A percentile compares a stretch with the other conserved stretches of the same genome.
These are phyloP conservation scores for Gnathonemus longibarbis DNA, from an alignment of 2,113 vertebrate genomes.

Conservation along the genomic window DNA sequence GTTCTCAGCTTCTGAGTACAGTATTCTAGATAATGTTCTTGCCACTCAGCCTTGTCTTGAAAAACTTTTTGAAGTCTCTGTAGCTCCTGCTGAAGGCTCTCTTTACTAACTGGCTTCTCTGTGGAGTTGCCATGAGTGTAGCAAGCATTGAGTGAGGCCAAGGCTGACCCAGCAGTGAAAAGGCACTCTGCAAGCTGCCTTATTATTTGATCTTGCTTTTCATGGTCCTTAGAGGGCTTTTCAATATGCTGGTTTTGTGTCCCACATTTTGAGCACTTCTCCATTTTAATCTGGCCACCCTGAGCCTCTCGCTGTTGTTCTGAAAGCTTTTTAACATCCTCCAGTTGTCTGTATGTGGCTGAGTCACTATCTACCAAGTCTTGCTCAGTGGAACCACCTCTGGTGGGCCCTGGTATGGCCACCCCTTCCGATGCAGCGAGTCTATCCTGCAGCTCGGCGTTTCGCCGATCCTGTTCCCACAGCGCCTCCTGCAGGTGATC, in stretches of 20 bases:
- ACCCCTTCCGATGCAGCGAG: constrained; percentile 40
- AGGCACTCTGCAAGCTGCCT: constrained; percentile 48
- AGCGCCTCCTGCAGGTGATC: constrained; percentile 50
- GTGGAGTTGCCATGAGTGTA: constrained; percentile 27
- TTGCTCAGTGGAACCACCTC: not conserved
- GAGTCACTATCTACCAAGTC: constrained; percentile 7
- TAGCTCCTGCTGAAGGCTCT: constrained; percentile 45
- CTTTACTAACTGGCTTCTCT: constrained; percentile 1
- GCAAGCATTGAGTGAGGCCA: constrained; percentile 49
- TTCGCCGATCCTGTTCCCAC: constrained; percentile 47
- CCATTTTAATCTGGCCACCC: not conserved
- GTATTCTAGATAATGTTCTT: constrained; percentile 4
- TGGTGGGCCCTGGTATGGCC: not conserved
- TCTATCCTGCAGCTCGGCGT: constrained; percentile 52
- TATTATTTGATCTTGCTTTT: constrained; percentile 23
- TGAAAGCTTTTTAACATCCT: constrained; percentile 8
- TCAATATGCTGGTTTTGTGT: not conserved
- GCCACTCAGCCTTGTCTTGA: constrained; percentile 38
- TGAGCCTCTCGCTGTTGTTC: constrained; percentile 14
- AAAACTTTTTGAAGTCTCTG: constrained; percentile 50
- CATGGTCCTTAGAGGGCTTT: not conserved
- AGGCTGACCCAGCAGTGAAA: constrained; percentile 41
- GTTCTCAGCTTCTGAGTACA: not conserved
- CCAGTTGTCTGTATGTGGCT: not conserved
- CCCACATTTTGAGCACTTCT: not conserved